Conservation (phyloP, 2,888 invertebrate species). For the Nebria salina region DNA sequence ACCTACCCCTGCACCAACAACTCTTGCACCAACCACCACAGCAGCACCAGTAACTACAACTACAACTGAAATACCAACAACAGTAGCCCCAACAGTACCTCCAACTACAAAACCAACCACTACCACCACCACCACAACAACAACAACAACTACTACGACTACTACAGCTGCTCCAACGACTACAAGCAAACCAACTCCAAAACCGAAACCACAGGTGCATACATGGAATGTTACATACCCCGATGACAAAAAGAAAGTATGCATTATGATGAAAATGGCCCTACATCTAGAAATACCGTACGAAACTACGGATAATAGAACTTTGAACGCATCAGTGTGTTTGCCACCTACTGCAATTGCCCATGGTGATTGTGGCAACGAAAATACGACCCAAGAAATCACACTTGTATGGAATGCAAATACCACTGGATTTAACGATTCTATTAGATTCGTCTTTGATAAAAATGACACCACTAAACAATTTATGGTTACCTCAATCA, state of each 20-base stretch:
- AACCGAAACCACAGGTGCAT: constrained; percentile 59
- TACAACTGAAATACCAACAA: constrained; percentile 57
- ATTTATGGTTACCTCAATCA: constrained; percentile 56
- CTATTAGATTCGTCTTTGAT: constrained; percentile 62
- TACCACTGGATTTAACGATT: constrained; percentile 49
- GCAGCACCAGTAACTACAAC: constrained; percentile 60
- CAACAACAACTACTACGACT: constrained; percentile 55
- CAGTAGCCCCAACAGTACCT: constrained; percentile 46
- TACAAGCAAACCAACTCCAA: constrained; percentile 53
- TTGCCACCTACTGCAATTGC: constrained; percentile 61
- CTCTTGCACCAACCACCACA: constrained; percentile 54
- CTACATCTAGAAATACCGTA: constrained; percentile 71
- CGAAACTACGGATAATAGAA: constrained; percentile 58
- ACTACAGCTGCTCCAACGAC: constrained; percentile 56
- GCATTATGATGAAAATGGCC: constrained; percentile 74
- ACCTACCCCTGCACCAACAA: constrained; percentile 56
- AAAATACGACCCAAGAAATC: constrained; percentile 22
- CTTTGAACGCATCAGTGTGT: constrained; percentile 57
- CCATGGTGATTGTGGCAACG: constrained; percentile 61
- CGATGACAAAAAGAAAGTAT: constrained; percentile 61
- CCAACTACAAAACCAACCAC: constrained; percentile 55
- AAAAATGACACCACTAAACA: constrained; percentile 58
- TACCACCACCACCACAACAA: constrained; percentile 50
- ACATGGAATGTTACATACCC: constrained; percentile 64
- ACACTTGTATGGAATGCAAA: constrained; percentile 52